phyloP scores from a whole-genome alignment of 1,140 invertebrate species.

The Pentalonia nigronervosa region DNA sequence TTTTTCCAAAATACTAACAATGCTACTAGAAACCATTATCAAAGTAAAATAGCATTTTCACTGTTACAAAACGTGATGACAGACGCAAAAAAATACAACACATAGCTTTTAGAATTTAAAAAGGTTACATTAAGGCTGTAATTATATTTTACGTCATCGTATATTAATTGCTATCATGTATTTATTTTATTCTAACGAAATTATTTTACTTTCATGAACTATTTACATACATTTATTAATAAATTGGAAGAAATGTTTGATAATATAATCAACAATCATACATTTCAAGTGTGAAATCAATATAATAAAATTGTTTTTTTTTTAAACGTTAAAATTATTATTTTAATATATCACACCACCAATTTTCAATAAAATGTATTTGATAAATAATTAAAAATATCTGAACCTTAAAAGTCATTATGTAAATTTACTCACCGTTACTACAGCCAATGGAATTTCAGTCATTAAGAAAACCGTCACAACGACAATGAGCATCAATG shows the following conservation, averaged over 20 bases:
- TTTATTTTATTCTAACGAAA: neutral
- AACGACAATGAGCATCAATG: slow-evolving; percentile 93
- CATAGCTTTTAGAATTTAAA: neutral
- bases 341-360: neutral
- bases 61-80: too few relatives aligned
- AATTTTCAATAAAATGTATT: neutral
- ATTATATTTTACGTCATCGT: neutral
- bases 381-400: neutral
- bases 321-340: neutral
- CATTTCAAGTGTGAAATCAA: neutral
- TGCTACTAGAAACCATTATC: neutral
- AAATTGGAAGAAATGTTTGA: neutral
- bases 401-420: neutral
- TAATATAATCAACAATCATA: neutral
- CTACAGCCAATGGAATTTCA: slow-evolving; percentile 89
- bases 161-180: neutral
- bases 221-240: neutral
- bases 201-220: neutral
- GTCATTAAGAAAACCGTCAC: slow-evolving; percentile 90
- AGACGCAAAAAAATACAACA: too few relatives aligned
- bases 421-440: slow-evolving; percentile 68
- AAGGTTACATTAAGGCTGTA: neutral
- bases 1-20: too few relatives aligned
- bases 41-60: too few relatives aligned
- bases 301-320: neutral